Percentiles rank a stretch among this genome's conserved stretches.
Conservation (phyloP, 2,113 vertebrate genomes). For the Tupaia chinensis region DNA sequence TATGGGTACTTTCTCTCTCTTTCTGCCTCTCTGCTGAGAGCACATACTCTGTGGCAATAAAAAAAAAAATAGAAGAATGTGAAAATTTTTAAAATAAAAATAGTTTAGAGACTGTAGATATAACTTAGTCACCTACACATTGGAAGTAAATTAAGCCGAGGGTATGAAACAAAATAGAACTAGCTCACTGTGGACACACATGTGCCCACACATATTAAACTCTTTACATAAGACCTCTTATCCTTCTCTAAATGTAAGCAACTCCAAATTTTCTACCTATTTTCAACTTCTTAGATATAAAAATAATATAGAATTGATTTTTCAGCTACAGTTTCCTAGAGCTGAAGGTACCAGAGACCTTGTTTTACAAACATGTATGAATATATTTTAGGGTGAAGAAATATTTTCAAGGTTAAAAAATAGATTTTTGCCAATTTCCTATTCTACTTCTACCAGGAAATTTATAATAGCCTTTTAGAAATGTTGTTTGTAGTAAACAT, state of each 20-base stretch:
- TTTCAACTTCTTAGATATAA: not conserved
- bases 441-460: not conserved
- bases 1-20: too few species aligned
- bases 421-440: not conserved
- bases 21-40: too few species aligned
- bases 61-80: too few species aligned
- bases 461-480: not conserved
- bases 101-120: not conserved
- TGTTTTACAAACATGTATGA: not conserved
- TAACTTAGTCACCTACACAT: not conserved
- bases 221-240: not conserved
- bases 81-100: too few species aligned
- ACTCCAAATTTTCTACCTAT: not conserved
- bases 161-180: not conserved
- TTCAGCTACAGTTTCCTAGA: not conserved
- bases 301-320: not conserved
- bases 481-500: not conserved
- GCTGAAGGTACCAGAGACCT: not conserved
- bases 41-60: too few species aligned
- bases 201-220: fast-evolving
- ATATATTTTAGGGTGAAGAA: not conserved
- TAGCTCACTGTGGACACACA: not conserved
- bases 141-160: not conserved
- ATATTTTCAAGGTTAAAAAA: not conserved
- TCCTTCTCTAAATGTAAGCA: not conserved